Evolutionary conservation across 2,888 invertebrate genomes (phyloP).

Genomic region (Hydrotaea diabolus): DNA sequence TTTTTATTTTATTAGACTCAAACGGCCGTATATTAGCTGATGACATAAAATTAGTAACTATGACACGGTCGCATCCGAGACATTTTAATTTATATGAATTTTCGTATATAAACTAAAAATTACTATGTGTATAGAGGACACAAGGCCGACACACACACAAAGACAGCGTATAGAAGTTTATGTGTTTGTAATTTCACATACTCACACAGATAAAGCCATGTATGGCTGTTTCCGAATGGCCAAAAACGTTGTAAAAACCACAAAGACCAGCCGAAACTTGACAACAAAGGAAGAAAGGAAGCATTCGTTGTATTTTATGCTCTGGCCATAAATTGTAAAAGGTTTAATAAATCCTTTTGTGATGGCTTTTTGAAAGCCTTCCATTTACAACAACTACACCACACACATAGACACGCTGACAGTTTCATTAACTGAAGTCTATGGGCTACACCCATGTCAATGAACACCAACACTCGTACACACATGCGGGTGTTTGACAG

Average conservation of each 20-base stretch:
- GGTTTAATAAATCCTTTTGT: slow-evolving; percentile 74
- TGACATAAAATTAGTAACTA: too few relatives aligned
- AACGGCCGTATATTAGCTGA: too few relatives aligned
- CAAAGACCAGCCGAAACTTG: neutral
- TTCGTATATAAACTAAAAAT: neutral
- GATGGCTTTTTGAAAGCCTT: slow-evolving; percentile 71
- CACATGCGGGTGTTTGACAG: neutral
- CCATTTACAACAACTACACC: slow-evolving; percentile 39
- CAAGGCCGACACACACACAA: too few relatives aligned
- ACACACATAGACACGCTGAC: slow-evolving; percentile 28
- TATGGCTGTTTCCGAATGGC: neutral
- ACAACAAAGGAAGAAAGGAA: neutral
- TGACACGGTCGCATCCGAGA: neutral
- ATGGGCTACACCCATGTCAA: neutral
- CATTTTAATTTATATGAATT: neutral
- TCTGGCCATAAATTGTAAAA: slow-evolving; percentile 62
- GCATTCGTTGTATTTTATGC: slow-evolving; percentile 8
- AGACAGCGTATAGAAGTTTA: too few relatives aligned
- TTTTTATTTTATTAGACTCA: too few relatives aligned
- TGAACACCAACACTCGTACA: too few relatives aligned
- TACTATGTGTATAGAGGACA: too few relatives aligned
- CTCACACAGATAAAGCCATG: neutral
- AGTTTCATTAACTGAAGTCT: slow-evolving; percentile 8
- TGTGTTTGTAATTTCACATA: neutral
- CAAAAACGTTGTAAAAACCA: neutral